Percentiles rank a stretch among this genome's conserved stretches.
phyloP scores from a whole-genome alignment of 2,888 invertebrate species.

The Tanypteryx hageni region DNA sequence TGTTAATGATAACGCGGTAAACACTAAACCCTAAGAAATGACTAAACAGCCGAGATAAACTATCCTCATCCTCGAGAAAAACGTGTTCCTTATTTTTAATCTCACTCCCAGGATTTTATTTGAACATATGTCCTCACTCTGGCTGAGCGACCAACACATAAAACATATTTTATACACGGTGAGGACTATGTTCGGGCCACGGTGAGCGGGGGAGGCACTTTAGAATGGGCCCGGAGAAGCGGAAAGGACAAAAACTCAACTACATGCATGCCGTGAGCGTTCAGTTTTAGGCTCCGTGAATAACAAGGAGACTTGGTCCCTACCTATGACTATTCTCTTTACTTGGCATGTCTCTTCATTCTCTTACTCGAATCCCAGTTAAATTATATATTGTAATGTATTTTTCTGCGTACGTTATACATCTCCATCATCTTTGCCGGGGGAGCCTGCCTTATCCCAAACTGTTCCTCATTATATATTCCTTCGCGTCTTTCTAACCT shows the following conservation, averaged over 20 bases:
- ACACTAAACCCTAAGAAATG: too few relatives aligned
- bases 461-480: background rate
- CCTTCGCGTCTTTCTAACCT: background rate
- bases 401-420: background rate
- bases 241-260: slow-evolving; percentile 13
- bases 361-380: background rate
- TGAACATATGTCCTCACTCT: too few relatives aligned
- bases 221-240: background rate
- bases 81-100: too few relatives aligned
- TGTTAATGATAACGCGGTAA: too few relatives aligned
- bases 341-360: background rate
- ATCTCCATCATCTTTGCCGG: background rate
- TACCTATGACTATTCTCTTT: slow-evolving; percentile 4
- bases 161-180: too few relatives aligned
- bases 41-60: too few relatives aligned
- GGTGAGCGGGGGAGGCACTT: too few relatives aligned
- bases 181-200: too few relatives aligned
- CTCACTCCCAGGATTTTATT: too few relatives aligned
- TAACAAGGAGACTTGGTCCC: background rate
- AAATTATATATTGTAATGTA: background rate
- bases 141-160: too few relatives aligned
- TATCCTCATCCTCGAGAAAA: too few relatives aligned
- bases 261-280: background rate
- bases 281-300: slow-evolving; percentile 3
- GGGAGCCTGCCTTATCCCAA: background rate